Evolutionary conservation across 2,888 invertebrate species (phyloP).

Genomic region (Siphlonurus alternatus): DNA sequence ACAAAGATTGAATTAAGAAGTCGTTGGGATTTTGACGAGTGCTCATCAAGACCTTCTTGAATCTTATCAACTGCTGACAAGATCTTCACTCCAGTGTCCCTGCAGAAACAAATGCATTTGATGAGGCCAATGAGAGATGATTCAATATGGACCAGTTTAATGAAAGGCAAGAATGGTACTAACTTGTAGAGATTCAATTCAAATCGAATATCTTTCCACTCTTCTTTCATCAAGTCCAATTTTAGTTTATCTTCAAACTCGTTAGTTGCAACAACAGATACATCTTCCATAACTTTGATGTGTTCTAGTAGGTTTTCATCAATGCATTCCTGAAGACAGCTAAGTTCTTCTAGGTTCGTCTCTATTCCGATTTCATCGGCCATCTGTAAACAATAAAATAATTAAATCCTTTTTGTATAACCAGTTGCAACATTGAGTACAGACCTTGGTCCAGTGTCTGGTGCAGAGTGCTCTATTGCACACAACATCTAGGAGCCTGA

Average conservation of each 20-base stretch:
- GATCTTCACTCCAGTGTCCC: constrained; percentile 69
- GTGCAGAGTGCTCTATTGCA: background rate
- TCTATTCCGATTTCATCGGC: background rate
- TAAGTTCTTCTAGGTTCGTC: constrained; percentile 16
- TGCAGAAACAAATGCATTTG: constrained; percentile 38
- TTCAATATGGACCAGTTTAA: background rate
- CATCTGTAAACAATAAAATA: background rate
- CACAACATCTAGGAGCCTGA: background rate
- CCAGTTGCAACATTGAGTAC: background rate
- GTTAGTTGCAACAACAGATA: constrained; percentile 77
- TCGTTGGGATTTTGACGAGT: constrained; percentile 89
- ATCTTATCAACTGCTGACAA: constrained; percentile 79
- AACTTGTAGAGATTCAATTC: constrained; percentile 59
- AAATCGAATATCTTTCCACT: constrained; percentile 61
- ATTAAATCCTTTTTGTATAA: background rate
- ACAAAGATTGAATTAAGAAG: constrained; percentile 93
- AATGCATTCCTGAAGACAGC: constrained; percentile 71
- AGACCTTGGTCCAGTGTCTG: background rate
- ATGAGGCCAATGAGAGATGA: too few relatives aligned
- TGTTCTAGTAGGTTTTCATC: constrained; percentile 60
- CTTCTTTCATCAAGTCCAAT: constrained; percentile 68
- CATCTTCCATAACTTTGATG: constrained; percentile 63
- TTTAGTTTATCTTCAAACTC: constrained; percentile 75
- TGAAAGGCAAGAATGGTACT: background rate
- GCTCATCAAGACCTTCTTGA: constrained; percentile 89